Base-by-base conservation (phyloP, 2,888 invertebrate genomes). In the Polydrusus pterygomalis region DNA sequence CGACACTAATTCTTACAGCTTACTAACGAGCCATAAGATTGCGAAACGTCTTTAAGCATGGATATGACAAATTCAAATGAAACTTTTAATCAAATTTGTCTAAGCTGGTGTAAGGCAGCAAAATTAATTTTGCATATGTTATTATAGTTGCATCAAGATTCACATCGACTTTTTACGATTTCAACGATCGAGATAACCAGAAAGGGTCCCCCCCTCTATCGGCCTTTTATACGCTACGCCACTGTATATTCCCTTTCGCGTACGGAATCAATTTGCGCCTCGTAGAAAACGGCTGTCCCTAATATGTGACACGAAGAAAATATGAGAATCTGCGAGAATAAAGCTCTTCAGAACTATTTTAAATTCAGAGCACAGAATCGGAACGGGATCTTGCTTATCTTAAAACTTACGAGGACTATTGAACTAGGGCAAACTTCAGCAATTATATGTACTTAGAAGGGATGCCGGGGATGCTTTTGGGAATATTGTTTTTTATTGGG, bases 361-460 rank as follows among this genome's bases (percentile, higher is more conserved):
- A 75, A 71, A 75, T 75, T 75, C 75, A 71, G 68, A 54, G 62
- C 65, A 60, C 71, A 67, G 38, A 75, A 71, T 75, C 71, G 71
- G 68, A 58, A 71, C 67, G 71, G 68, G 71, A 60, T 75, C 75
- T 70, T 75, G 75, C 68, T 75, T 75, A 75, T 75, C 75, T 75
- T 71, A 75, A 71, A 75, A 75, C 71, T 75, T 75, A 75, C 71
- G 75, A 70, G 64, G 17, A 43, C 71, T 71, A 54, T 75, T 75
- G 60, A 75, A 75, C 75, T 75, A 54, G 70, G 70, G 65, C 75
- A 75, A 75, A 75, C 75, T 75, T 75, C 75, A 71, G 75, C 75
- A 75, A 75, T 75, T 75, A 75, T 75, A 71, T 67, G 75, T 75
- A 75, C 65, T 75, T 75, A 75, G 68, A 71, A 68, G 68, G 75